Conservation (phyloP, 2,888 invertebrate species). For the Troides helena region DNA sequence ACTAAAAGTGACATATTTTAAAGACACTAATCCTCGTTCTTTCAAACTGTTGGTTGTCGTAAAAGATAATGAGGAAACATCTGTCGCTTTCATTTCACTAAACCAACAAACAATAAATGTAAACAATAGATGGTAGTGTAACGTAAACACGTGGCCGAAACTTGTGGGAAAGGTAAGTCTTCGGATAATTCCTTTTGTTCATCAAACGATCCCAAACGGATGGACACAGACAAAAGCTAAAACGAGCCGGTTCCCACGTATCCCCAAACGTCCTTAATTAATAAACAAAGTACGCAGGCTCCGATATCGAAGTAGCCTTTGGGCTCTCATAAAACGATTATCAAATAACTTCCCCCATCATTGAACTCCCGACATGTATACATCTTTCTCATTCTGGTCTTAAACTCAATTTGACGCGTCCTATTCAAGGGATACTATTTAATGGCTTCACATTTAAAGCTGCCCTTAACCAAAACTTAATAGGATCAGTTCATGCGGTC, state of each 20-base stretch:
- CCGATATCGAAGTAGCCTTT: conserved; percentile 71
- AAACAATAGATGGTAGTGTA: conserved; percentile 49
- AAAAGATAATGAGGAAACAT: conserved; percentile 55
- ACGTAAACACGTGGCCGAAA: conserved; percentile 49
- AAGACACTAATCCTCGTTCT: conserved; percentile 48
- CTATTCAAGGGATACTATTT: conserved; percentile 43
- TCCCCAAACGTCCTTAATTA: conserved; percentile 66
- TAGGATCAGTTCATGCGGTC: not conserved
- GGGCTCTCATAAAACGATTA: conserved; percentile 75
- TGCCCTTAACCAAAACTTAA: not conserved
- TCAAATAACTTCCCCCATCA: conserved; percentile 64
- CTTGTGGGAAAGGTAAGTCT: conserved; percentile 56
- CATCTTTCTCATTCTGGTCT: conserved; percentile 57
- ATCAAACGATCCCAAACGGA: conserved; percentile 59
- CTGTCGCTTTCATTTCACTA: conserved; percentile 50
- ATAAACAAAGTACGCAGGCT: conserved; percentile 63
- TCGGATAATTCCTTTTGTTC: conserved; percentile 67
- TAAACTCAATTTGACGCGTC: conserved; percentile 72
- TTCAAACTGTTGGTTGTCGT: conserved; percentile 41
- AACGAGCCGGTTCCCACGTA: conserved; percentile 65
- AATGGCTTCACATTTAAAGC: conserved; percentile 44
- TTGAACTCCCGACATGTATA: conserved; percentile 51
- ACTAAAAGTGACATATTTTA: conserved; percentile 39
- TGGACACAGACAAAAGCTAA: conserved; percentile 51
- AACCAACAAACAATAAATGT: conserved; percentile 45